Conservation (phyloP, 2,888 invertebrate genomes). For the Andrena haemorrhoa region DNA sequence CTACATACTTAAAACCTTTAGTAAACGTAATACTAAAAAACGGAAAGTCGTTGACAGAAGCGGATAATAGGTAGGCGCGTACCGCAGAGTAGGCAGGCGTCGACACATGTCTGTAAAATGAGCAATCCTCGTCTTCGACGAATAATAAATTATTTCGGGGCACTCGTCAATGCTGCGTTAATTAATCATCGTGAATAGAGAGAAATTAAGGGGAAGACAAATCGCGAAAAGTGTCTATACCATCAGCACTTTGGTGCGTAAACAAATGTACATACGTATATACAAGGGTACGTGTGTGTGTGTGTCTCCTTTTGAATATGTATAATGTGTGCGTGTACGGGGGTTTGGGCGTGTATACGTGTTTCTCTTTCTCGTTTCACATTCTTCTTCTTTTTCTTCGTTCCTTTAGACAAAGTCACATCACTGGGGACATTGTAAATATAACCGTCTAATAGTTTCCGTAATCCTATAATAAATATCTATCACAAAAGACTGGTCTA, state of each 20-base stretch:
- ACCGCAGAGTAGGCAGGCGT: constrained; percentile 27
- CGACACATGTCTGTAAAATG: constrained; percentile 41
- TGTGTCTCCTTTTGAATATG: constrained; percentile 21
- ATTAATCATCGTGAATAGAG: constrained; percentile 40
- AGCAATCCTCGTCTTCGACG: constrained; percentile 54
- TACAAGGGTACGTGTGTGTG: constrained; percentile 5
- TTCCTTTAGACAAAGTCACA: constrained; percentile 29
- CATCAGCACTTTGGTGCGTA: constrained; percentile 64
- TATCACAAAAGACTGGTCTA: constrained; percentile 83
- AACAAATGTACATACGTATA: constrained; percentile 34
- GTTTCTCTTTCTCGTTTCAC: constrained; percentile 33
- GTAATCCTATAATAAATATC: constrained; percentile 83
- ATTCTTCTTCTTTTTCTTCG: constrained; percentile 13
- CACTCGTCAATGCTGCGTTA: constrained; percentile 19
- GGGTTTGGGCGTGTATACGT: constrained; percentile 11
- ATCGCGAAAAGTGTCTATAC: constrained; percentile 51
- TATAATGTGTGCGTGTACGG: constrained; percentile 27
- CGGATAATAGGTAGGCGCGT: constrained; percentile 26
- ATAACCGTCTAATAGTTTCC: constrained; percentile 73
- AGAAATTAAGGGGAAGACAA: constrained; percentile 66
- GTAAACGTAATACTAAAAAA: constrained; percentile 58
- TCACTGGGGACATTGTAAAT: constrained; percentile 68
- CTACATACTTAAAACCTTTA: constrained; percentile 24
- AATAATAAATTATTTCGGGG: constrained; percentile 47
- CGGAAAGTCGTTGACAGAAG: constrained; percentile 41